Evolutionary conservation across 2,113 vertebrate genomes (phyloP).

Genomic region (Colinus virginianus): DNA sequence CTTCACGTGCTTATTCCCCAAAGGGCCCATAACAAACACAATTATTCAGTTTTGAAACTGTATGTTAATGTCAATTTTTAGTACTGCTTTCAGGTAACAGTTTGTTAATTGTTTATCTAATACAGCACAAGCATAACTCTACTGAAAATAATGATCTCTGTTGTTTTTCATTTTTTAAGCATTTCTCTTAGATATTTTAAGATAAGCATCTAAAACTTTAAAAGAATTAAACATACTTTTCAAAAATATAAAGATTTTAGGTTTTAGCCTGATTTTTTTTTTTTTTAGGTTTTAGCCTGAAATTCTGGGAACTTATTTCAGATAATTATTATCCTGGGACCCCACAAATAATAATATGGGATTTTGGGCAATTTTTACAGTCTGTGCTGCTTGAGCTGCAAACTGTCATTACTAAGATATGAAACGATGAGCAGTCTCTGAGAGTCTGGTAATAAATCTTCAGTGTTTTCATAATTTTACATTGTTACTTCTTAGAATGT

Average conservation of each 20-base stretch:
- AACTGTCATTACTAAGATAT: neutral
- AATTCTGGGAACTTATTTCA: neutral
- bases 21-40: constrained; percentile 24
- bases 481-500: neutral
- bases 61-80: constrained; percentile 4
- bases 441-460: neutral
- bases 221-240: neutral
- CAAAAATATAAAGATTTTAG: neutral
- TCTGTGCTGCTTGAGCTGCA: neutral
- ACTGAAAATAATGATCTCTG: neutral
- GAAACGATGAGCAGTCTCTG: neutral
- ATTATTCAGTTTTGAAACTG: neutral
- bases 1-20: neutral
- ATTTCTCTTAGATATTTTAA: neutral
- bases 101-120: constrained; percentile 19
- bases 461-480: neutral
- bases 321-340: neutral
- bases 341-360: neutral
- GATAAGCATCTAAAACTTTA: neutral
- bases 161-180: neutral
- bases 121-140: neutral
- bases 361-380: neutral
- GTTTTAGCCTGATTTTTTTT: too few relatives aligned
- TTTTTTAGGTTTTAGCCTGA: neutral
- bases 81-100: neutral